Percentiles rank a stretch among this genome's conserved stretches.
These are phyloP conservation scores for Cantharis nigra DNA, from an alignment of 2,888 invertebrate genomes.

Conservation along the genomic window DNA sequence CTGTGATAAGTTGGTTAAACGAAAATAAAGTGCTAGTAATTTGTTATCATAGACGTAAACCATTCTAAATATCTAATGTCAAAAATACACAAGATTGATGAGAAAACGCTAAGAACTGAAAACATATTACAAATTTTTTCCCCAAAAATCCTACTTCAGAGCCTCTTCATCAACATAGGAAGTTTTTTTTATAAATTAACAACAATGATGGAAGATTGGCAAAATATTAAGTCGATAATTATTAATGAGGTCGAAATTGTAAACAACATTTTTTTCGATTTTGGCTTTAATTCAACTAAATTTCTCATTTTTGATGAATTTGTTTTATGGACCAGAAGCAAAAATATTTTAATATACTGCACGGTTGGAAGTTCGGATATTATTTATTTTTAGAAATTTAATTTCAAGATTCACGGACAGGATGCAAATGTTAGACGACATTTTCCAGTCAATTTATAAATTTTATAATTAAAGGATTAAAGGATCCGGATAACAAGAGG, in stretches of 20 bases:
- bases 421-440: not conserved
- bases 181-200: not conserved
- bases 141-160: not conserved
- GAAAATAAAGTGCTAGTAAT: conserved; percentile 1
- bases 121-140: not conserved
- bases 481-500: too few relatives aligned
- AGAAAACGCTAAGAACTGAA: not conserved
- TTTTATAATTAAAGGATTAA: too few relatives aligned
- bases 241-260: not conserved
- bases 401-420: not conserved
- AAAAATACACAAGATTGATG: not conserved
- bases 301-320: conserved; percentile 2
- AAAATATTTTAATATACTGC: not conserved
- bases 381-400: conserved; percentile 1
- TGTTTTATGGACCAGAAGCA: not conserved
- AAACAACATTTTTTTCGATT: conserved; percentile 6
- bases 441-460: not conserved
- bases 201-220: not conserved
- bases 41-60: not conserved
- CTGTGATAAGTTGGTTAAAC: not conserved
- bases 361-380: not conserved
- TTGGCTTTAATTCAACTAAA: conserved; percentile 10
- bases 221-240: not conserved
- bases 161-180: not conserved
- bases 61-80: not conserved